phyloP scores from a whole-genome alignment of 2,888 invertebrate genomes.

The Thysanoteuthis rhombus region DNA sequence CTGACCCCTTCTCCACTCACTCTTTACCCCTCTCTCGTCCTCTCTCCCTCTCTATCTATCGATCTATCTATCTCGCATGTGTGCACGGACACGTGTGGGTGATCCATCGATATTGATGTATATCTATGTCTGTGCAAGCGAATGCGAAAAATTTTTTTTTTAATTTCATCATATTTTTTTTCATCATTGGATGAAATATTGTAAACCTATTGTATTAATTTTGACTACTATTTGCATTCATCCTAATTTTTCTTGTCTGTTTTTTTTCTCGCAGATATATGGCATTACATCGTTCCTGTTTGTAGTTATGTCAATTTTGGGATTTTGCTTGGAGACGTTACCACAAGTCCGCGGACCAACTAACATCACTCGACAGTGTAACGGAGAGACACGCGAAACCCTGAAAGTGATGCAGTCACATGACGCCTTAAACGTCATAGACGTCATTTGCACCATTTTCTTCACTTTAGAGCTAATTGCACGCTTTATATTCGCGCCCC shows the following conservation, averaged over 20 bases:
- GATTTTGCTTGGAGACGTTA: slow-evolving; percentile 64
- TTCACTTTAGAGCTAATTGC: slow-evolving; percentile 64
- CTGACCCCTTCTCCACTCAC: too few species aligned
- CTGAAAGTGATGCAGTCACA: slow-evolving; percentile 49
- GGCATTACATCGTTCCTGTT: slow-evolving; percentile 64
- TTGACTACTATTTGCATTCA: not conserved
- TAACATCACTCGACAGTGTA: slow-evolving; percentile 41
- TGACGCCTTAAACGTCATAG: slow-evolving; percentile 54
- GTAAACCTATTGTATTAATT: too few species aligned
- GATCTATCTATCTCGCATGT: not conserved
- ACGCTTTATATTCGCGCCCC: slow-evolving; percentile 60
- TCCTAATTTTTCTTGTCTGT: too few species aligned
- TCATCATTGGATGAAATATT: not conserved
- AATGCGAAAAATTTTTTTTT: not conserved
- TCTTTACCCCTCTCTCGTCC: not conserved
- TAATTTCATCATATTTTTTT: too few species aligned
- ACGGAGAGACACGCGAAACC: slow-evolving; percentile 41
- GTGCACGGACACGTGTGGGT: not conserved
- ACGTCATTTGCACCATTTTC: slow-evolving; percentile 64
- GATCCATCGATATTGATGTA: not conserved
- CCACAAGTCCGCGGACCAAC: slow-evolving; percentile 44
- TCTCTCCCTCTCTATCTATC: not conserved
- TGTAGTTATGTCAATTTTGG: slow-evolving; percentile 63
- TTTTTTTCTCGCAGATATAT: slow-evolving; percentile 54
- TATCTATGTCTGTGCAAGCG: not conserved